A percentile compares a stretch with the other conserved stretches of the same genome.
Evolutionary conservation across 2,797 vertebrate genomes (phyloP).

Genomic region (Argya squamiceps): DNA sequence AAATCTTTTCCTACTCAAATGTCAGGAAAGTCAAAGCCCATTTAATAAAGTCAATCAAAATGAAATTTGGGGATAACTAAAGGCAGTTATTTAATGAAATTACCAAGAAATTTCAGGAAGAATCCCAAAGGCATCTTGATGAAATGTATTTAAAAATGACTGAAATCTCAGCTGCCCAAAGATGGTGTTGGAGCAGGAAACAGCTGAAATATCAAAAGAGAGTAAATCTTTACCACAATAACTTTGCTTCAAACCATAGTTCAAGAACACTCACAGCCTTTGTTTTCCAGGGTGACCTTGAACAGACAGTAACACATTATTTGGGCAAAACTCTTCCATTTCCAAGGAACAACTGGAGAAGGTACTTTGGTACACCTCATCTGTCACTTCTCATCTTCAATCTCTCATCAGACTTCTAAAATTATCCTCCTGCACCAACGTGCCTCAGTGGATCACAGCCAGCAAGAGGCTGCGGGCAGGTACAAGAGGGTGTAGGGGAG

Average conservation of each 20-base stretch:
- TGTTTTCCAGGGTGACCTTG: not conserved
- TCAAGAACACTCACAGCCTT: not conserved
- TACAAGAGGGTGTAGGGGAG: accelerated
- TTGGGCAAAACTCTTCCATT: not conserved
- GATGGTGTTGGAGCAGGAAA: not conserved
- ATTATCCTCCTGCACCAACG: not conserved
- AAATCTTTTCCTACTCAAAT: not conserved
- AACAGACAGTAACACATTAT: not conserved
- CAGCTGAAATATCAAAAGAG: not conserved
- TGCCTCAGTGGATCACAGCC: accelerated
- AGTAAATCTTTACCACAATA: not conserved
- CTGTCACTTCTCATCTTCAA: not conserved
- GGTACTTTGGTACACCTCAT: not conserved
- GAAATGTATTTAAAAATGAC: not conserved
- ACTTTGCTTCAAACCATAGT: not conserved
- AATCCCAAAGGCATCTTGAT: not conserved
- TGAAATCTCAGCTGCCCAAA: not conserved
- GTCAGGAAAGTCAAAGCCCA: not conserved
- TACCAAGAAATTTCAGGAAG: not conserved
- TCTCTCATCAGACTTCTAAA: not conserved
- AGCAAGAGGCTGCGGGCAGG: not conserved
- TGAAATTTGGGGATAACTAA: not conserved
- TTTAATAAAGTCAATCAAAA: slow-evolving; percentile 25
- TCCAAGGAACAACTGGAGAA: not conserved
- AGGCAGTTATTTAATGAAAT: not conserved